A percentile compares a stretch with the other conserved stretches of the same genome.
Conservation (phyloP, 2,797 vertebrate genomes). For the Rhinoraja longicauda region DNA sequence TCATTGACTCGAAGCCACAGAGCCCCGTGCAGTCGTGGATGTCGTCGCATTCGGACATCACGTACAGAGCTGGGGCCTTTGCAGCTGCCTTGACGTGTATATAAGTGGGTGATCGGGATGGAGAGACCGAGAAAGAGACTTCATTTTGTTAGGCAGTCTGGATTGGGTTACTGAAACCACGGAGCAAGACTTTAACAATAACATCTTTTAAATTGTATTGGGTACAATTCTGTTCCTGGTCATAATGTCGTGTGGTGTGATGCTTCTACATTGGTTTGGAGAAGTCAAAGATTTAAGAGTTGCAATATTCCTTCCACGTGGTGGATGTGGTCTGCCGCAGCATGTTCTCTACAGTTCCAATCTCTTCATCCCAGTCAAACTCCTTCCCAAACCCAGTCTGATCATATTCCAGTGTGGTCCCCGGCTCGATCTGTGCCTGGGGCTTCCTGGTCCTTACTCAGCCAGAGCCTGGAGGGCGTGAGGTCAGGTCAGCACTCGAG, state of each 20-base stretch:
- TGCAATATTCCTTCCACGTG: constrained; percentile 10
- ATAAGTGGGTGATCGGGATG: constrained; percentile 30
- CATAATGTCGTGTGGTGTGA: constrained; percentile 25
- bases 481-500: not conserved
- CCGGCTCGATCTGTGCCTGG: not conserved
- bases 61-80: constrained; percentile 30
- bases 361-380: not conserved
- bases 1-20: constrained; percentile 41
- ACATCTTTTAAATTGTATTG: not conserved
- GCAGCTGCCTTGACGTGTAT: constrained; percentile 25
- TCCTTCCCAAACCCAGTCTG: no score
- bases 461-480: not conserved
- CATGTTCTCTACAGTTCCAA: not conserved
- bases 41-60: constrained; percentile 1
- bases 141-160: constrained; percentile 43
- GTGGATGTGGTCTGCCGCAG: not conserved
- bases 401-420: not conserved
- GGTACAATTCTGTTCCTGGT: not conserved
- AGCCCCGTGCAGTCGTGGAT: constrained; percentile 31
- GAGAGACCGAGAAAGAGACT: constrained; percentile 40
- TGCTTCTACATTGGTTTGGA: constrained; percentile 23
- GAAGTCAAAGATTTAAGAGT: not conserved
- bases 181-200: constrained; percentile 21
- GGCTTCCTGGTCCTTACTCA: not conserved
- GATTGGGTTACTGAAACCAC: constrained; percentile 34